Evolutionary conservation across 2,113 vertebrate species (phyloP).

Genomic region (Dermatemys mawii): DNA sequence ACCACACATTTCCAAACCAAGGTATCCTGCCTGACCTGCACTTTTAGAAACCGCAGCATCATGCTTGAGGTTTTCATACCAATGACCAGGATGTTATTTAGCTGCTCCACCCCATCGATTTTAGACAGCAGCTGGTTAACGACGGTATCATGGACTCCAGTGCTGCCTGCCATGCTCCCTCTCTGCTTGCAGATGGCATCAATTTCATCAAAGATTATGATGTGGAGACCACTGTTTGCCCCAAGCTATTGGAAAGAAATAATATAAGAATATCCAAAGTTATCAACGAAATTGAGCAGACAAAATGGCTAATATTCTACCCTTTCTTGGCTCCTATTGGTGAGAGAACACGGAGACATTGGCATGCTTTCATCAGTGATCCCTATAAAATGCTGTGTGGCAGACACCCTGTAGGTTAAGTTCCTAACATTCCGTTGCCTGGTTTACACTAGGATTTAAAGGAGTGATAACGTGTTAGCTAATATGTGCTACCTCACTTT

Average conservation of each 20-base stretch:
- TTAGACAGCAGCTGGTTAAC: constrained; percentile 98
- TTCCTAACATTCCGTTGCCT: neutral
- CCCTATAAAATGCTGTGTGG: neutral
- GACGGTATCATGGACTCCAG: constrained; percentile 94
- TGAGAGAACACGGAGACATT: accelerated
- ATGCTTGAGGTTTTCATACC: constrained; percentile 75
- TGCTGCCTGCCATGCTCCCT: constrained; percentile 97
- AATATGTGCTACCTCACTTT: neutral
- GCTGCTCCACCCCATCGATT: constrained; percentile 96
- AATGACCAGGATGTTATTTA: constrained; percentile 98
- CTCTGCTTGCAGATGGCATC: constrained; percentile 99
- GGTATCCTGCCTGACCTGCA: neutral
- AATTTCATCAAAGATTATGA: constrained; percentile 98
- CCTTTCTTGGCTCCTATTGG: neutral
- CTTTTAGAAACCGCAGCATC: neutral
- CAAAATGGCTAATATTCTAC: accelerated
- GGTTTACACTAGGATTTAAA: neutral
- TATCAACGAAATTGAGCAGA: neutral
- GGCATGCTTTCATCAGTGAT: neutral
- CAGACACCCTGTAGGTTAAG: neutral
- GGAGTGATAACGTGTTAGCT: neutral
- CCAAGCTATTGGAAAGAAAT: constrained; percentile 82
- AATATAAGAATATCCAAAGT: neutral
- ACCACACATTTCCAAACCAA: neutral
- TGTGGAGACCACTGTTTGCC: constrained; percentile 95